Base-by-base conservation (phyloP, 2,113 vertebrate species). In the Indri indri region DNA sequence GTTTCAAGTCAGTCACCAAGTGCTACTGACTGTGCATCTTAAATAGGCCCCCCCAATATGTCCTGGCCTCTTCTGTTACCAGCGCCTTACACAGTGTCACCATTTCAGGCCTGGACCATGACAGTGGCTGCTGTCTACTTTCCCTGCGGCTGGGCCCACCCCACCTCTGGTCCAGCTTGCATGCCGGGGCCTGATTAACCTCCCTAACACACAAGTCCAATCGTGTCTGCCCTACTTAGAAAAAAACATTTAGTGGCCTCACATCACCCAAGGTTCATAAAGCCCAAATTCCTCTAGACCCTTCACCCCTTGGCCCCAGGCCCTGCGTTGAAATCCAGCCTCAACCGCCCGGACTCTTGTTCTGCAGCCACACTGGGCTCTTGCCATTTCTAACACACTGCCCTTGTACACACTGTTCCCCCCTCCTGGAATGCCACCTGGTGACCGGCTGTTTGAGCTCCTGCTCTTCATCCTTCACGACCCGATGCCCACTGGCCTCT, bases 11-110 rank as follows among this genome's bases (percentile, higher is more conserved):
- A 61, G 63, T 52, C 66, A 54, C 50, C n/a, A 25, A 76, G 66
- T 23, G 18, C 27, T 52, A 70, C 40, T 27, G 37, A 52, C 14
- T 18, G 7, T 17, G 12, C 11, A 32, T n/a, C 54, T 73, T 68
- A 45, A 47, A 61, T 2, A 61, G 20, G 23, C 3, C 37, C 34
- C 37, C 22, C 54, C 14, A 17, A 0, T 7, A 1, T 1, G 0
- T 18, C 71, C 20, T 0, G 10, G 86, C 25, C 52, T n/a, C 74
- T 50, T 84, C 47, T 23, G 4, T 40, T 30, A 50, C 13, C 65
- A 45, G 12, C 0, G 14, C 32, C 47, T 68, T 40, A 10, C 25
- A 6, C 1, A 1, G 6, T 10, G 18, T n/a, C 54, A 17, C 45
- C 34, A 14, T 54, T 87, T 77, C 66, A 45, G 54, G 3, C 47